Evolutionary conservation across 2,113 vertebrate species (phyloP).

Genomic region (Lynx canadensis): DNA sequence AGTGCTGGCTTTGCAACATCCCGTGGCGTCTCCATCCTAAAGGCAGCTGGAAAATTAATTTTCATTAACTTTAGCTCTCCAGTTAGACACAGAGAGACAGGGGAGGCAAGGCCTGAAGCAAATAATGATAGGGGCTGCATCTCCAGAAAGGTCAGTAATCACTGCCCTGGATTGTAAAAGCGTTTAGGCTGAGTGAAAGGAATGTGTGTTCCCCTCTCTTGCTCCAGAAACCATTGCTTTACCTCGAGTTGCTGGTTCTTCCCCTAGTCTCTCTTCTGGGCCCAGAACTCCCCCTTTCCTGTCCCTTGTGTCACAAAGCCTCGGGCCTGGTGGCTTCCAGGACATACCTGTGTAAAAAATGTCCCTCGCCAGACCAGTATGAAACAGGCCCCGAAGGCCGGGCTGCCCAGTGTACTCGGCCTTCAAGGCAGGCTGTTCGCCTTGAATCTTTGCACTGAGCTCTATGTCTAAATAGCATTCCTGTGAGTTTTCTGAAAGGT

Average conservation of each 20-base stretch:
- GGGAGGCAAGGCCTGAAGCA: background rate
- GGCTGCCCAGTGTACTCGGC: background rate
- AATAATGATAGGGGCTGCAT: too few species aligned
- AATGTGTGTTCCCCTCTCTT: background rate
- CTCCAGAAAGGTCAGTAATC: background rate
- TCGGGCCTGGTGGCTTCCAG: background rate
- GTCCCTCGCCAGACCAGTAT: background rate
- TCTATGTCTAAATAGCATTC: slow-evolving; percentile 72
- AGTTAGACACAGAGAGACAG: background rate
- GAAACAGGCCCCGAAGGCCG: background rate
- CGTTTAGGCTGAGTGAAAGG: background rate
- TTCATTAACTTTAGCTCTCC: background rate
- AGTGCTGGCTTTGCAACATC: background rate
- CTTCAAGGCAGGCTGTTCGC: slow-evolving; percentile 33
- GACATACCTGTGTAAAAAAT: background rate
- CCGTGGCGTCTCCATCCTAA: background rate
- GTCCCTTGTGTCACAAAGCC: background rate
- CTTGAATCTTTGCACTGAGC: slow-evolving; percentile 53
- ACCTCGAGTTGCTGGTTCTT: background rate
- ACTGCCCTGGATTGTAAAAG: background rate
- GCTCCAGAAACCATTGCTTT: background rate
- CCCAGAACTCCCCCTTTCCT: background rate
- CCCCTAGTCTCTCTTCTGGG: background rate
- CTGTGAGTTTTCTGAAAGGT: slow-evolving; percentile 67
- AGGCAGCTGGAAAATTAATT: background rate